Percentiles rank a stretch among this genome's conserved stretches.
phyloP scores from a whole-genome alignment of 2,797 vertebrate species.

The Oreochromis mossambicus region DNA sequence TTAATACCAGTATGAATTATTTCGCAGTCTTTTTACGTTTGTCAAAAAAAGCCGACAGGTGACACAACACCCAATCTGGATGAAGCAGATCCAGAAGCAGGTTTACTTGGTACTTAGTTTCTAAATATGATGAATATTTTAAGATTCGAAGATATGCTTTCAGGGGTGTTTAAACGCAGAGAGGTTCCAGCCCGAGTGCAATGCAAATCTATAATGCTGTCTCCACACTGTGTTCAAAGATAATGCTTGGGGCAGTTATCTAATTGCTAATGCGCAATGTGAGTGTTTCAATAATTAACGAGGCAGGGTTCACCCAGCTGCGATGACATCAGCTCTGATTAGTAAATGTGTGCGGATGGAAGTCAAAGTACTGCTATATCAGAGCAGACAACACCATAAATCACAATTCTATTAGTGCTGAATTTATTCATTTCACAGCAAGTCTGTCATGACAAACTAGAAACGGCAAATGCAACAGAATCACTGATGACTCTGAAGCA shows the following conservation, averaged over 20 bases:
- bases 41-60: not conserved
- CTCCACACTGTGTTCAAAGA: not conserved
- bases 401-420: not conserved
- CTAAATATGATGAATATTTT: not conserved
- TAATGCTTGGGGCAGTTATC: constrained; percentile 4
- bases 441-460: not conserved
- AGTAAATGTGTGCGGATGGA: not conserved
- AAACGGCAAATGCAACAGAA: not conserved
- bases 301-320: not conserved
- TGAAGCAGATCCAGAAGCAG: not conserved
- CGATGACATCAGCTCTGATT: constrained; percentile 42
- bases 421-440: not conserved
- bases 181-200: not conserved
- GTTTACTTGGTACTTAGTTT: not conserved
- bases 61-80: not conserved
- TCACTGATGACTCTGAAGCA: not conserved
- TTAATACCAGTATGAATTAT: not conserved
- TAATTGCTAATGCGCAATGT: constrained; percentile 19
- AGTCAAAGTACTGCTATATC: constrained; percentile 12
- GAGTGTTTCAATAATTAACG: constrained; percentile 53
- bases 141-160: not conserved
- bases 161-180: not conserved
- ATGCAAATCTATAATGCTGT: not conserved
- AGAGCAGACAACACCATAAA: not conserved
- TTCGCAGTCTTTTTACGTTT: not conserved